A percentile compares a stretch with the other conserved stretches of the same genome.
Conservation (phyloP, 2,888 invertebrate genomes). For the Abscondita cerata region DNA sequence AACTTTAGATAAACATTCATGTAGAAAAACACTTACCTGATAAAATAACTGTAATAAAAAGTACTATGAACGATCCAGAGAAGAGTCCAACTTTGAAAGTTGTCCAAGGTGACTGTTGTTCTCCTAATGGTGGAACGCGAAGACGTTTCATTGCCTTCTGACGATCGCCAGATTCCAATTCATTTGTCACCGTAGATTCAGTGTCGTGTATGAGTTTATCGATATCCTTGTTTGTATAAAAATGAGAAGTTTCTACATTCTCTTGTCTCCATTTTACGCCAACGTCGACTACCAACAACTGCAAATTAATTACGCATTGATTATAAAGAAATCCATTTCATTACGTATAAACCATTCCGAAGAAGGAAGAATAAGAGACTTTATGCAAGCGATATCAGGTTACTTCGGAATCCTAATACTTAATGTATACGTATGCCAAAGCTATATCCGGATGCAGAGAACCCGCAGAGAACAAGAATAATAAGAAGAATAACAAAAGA, state of each 20-base stretch:
- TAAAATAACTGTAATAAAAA: slow-evolving; percentile 74
- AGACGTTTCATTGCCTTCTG: slow-evolving; percentile 88
- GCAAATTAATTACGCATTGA: slow-evolving; percentile 32
- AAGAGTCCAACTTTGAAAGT: slow-evolving; percentile 86
- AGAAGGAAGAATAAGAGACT: too few relatives aligned
- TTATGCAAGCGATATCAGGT: too few relatives aligned
- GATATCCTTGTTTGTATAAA: slow-evolving; percentile 85
- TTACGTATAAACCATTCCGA: too few relatives aligned
- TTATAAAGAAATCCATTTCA: too few relatives aligned
- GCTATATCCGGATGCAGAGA: too few relatives aligned
- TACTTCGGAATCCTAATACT: too few relatives aligned
- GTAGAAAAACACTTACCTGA: slow-evolving; percentile 61
- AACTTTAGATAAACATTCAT: too few relatives aligned
- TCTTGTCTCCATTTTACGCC: slow-evolving; percentile 82
- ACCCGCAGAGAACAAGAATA: too few relatives aligned
- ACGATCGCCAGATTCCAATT: slow-evolving; percentile 79
- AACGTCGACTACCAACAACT: slow-evolving; percentile 70
- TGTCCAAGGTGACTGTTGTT: slow-evolving; percentile 82
- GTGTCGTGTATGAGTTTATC: slow-evolving; percentile 83
- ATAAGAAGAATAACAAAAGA: too few relatives aligned
- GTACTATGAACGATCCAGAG: slow-evolving; percentile 80
- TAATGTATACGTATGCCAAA: too few relatives aligned
- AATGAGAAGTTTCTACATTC: slow-evolving; percentile 82
- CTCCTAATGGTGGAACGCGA: slow-evolving; percentile 84
- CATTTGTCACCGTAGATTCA: slow-evolving; percentile 73